Evolutionary conservation across 2,888 invertebrate species (phyloP).

Genomic region (Clepsis dumicolana): DNA sequence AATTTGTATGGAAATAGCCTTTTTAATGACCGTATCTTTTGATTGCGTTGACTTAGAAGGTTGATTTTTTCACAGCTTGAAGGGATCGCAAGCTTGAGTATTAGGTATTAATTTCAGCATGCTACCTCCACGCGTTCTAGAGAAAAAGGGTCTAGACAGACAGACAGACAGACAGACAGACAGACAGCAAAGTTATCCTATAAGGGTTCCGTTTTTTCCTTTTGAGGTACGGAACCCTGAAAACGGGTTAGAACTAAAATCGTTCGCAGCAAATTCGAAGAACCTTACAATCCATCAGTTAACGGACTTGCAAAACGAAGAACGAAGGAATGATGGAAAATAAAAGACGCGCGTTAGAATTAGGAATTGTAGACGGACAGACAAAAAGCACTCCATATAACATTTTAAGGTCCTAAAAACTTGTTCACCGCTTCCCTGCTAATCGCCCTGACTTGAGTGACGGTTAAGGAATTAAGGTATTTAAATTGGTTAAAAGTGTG

Average conservation of each 20-base stretch:
- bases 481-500: constrained; percentile 43
- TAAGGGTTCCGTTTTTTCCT: too few relatives aligned
- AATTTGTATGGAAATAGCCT: too few relatives aligned
- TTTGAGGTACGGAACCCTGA: too few relatives aligned
- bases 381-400: constrained; percentile 29
- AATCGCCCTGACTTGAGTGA: constrained; percentile 41
- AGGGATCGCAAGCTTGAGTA: too few relatives aligned
- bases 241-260: constrained; percentile 7
- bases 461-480: constrained; percentile 42
- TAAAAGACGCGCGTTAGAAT: constrained; percentile 1
- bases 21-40: too few relatives aligned
- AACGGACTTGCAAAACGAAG: constrained; percentile 4
- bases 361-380: constrained; percentile 19
- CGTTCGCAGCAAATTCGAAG: background rate
- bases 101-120: too few relatives aligned
- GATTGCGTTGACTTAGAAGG: too few relatives aligned
- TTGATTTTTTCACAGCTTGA: too few relatives aligned
- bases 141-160: too few relatives aligned
- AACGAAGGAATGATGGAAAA: constrained; percentile 3
- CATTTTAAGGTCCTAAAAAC: constrained; percentile 37
- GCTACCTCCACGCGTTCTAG: too few relatives aligned
- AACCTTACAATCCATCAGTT: constrained; percentile 1
- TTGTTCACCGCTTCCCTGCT: constrained; percentile 32
- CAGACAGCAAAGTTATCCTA: too few relatives aligned
- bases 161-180: too few relatives aligned